phyloP scores from a whole-genome alignment of 1,140 invertebrate genomes.

The Temnothorax nylanderi region DNA sequence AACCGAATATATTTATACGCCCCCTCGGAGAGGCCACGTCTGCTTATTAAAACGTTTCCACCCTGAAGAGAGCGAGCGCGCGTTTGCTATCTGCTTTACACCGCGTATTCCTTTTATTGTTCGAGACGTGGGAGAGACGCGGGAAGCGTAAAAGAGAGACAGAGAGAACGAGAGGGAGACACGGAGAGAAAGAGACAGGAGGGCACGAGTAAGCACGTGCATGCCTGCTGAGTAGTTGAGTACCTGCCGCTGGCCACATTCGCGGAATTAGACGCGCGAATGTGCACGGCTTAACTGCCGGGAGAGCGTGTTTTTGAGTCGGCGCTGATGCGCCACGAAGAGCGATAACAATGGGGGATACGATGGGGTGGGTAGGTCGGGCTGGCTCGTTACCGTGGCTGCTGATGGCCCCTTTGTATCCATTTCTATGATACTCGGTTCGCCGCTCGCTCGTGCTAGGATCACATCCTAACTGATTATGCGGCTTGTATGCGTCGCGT shows the following conservation, averaged over 20 bases:
- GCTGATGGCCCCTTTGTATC: conserved; percentile 58
- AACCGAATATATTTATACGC: conserved; percentile 81
- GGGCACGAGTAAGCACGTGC: conserved; percentile 61
- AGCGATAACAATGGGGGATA: conserved; percentile 56
- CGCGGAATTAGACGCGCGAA: conserved; percentile 60
- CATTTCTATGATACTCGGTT: conserved; percentile 54
- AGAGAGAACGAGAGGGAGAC: neutral
- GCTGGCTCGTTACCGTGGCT: conserved; percentile 43
- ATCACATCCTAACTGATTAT: conserved; percentile 57
- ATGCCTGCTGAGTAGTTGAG: conserved; percentile 47
- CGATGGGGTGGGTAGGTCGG: conserved; percentile 4
- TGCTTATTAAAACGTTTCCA: conserved; percentile 84
- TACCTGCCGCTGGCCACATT: conserved; percentile 53
- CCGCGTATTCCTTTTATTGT: conserved; percentile 61
- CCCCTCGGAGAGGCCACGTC: conserved; percentile 73
- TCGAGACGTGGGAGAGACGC: conserved; percentile 8
- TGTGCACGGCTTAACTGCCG: conserved; percentile 66
- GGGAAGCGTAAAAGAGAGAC: neutral
- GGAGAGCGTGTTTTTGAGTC: conserved; percentile 60
- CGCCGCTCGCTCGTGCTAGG: conserved; percentile 51
- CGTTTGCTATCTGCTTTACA: conserved; percentile 21
- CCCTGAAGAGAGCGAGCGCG: conserved; percentile 58
- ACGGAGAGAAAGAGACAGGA: neutral
- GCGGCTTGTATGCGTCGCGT: conserved; percentile 59
- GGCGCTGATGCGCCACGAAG: conserved; percentile 52